phyloP scores from a whole-genome alignment of 2,113 vertebrate genomes.

The Limnothrissa miodon region DNA sequence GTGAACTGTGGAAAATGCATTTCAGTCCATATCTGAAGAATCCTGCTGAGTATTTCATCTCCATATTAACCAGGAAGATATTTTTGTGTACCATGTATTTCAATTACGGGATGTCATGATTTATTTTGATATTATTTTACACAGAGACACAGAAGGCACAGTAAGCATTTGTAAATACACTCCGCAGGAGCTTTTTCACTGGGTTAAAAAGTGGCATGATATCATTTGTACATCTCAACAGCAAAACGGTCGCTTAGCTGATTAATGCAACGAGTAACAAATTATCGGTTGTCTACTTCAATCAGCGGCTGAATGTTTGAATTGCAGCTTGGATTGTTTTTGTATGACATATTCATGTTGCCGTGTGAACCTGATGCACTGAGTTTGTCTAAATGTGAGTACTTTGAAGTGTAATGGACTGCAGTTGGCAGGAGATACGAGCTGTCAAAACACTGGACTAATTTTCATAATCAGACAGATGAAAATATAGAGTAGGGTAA shows the following conservation, averaged over 20 bases:
- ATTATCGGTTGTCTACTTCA: constrained; percentile 16
- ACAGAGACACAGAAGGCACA: neutral
- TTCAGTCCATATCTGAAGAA: neutral
- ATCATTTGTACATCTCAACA: constrained; percentile 7
- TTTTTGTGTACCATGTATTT: neutral
- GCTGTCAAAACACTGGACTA: constrained; percentile 3
- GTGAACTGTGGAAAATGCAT: neutral
- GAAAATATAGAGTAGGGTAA: neutral
- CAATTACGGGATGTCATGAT: neutral
- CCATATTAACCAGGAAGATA: neutral
- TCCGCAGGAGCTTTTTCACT: neutral
- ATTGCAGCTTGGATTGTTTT: neutral
- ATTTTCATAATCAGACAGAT: constrained; percentile 18
- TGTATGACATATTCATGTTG: neutral
- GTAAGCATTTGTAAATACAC: neutral
- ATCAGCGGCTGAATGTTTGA: neutral
- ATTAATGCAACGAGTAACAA: neutral
- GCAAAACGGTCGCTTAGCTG: neutral
- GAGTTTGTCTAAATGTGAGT: constrained; percentile 3
- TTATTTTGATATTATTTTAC: neutral
- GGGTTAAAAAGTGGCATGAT: constrained; percentile 11
- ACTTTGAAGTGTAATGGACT: constrained; percentile 2
- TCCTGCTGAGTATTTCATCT: neutral
- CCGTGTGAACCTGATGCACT: neutral
- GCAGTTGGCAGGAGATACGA: neutral